Evolutionary conservation across 2,797 vertebrate species (phyloP).

Genomic region (Triplophysa yarkandensis): DNA sequence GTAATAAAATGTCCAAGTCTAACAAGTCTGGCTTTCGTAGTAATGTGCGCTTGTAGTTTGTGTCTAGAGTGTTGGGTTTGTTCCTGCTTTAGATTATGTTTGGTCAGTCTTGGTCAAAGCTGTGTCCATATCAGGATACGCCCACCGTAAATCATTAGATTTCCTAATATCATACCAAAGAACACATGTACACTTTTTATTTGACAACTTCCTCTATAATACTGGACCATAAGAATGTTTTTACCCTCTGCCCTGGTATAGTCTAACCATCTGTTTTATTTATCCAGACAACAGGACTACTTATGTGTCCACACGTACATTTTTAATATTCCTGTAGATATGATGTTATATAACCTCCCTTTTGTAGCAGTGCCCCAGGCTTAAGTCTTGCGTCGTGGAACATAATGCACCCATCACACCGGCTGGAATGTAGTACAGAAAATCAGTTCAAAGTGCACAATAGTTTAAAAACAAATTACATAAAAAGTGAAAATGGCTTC

Average conservation of each 20-base stretch:
- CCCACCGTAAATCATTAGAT: no score
- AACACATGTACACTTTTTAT: no score
- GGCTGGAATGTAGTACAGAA: no score
- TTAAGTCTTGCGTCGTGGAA: no score
- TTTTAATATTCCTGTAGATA: neutral
- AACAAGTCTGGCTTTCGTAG: conserved; percentile 47
- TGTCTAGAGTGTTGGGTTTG: conserved; percentile 33
- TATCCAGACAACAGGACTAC: neutral
- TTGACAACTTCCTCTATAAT: no score
- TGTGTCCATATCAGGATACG: no score
- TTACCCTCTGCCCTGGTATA: neutral
- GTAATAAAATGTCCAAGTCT: conserved; percentile 48
- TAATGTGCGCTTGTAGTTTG: conserved; percentile 32
- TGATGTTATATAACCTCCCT: neutral
- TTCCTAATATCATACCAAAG: no score
- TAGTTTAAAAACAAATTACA: no score
- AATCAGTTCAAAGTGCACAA: no score
- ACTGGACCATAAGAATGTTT: neutral
- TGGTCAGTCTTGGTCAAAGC: neutral
- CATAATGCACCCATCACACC: no score
- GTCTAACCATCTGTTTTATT: neutral
- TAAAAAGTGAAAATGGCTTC: no score
- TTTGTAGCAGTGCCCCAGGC: no score
- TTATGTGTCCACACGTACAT: neutral
- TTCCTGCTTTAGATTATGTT: neutral